A percentile compares a stretch with the other conserved stretches of the same genome.
Evolutionary conservation across 2,113 vertebrate genomes (phyloP).

Genomic region (Narcine bancroftii): DNA sequence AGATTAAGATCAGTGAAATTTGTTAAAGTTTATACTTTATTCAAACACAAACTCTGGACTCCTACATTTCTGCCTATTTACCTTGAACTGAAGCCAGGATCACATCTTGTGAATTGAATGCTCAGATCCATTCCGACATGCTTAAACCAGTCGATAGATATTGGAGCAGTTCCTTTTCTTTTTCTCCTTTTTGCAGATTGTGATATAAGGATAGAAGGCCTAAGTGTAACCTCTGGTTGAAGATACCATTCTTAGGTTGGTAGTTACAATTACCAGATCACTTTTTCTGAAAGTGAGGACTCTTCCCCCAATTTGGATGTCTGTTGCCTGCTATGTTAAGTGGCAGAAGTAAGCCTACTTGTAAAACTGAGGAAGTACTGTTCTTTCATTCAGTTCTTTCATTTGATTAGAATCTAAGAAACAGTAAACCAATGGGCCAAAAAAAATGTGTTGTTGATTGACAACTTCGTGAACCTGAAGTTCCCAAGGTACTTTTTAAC

Average conservation of each 20-base stretch:
- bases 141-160: not conserved
- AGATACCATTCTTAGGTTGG: not conserved
- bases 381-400: not conserved
- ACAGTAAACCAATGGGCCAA: not conserved
- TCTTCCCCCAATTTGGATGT: not conserved
- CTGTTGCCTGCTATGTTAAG: not conserved
- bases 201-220: not conserved
- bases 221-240: not conserved
- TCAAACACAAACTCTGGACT: not conserved
- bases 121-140: not conserved
- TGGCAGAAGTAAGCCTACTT: not conserved
- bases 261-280: not conserved
- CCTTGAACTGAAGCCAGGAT: not conserved
- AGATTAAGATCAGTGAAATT: not conserved
- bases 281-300: not conserved
- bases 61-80: slow-evolving; percentile 14
- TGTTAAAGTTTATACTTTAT: not conserved
- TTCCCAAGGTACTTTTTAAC: not conserved
- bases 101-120: not conserved
- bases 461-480: too few relatives aligned
- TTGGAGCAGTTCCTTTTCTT: not conserved
- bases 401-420: not conserved
- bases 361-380: not conserved
- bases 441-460: not conserved
- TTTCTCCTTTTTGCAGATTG: not conserved